Conservation (phyloP, 2,797 vertebrate genomes). For the Melanotaenia boesemani region DNA sequence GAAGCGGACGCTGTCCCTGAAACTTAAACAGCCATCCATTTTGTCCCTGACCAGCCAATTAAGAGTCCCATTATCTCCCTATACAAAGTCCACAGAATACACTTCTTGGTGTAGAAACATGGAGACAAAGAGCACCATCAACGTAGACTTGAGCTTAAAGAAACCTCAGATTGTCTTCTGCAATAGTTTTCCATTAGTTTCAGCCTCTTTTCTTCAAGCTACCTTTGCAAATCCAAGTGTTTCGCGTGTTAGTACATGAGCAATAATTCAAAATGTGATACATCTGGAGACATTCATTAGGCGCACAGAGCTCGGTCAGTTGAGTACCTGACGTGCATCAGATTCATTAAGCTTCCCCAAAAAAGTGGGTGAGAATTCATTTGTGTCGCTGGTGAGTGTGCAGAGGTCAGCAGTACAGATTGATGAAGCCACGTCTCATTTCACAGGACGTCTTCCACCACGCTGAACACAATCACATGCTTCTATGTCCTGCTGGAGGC, state of each 20-base stretch:
- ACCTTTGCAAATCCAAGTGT: slow-evolving; percentile 33
- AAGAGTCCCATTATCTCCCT: slow-evolving; percentile 75
- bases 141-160: slow-evolving; percentile 61
- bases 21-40: slow-evolving; percentile 69
- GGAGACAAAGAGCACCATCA: slow-evolving; percentile 68
- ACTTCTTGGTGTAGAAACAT: slow-evolving; percentile 57
- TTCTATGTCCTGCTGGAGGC: slow-evolving; percentile 28
- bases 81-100: slow-evolving; percentile 74
- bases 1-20: slow-evolving; percentile 62
- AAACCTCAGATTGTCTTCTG: slow-evolving; percentile 41
- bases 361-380: slow-evolving; percentile 48
- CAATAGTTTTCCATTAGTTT: slow-evolving; percentile 50
- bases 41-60: slow-evolving; percentile 74
- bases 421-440: slow-evolving; percentile 77
- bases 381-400: slow-evolving; percentile 34
- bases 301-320: slow-evolving; percentile 30
- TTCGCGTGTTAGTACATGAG: slow-evolving; percentile 27
- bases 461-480: slow-evolving; percentile 71
- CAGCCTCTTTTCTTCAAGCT: slow-evolving; percentile 33
- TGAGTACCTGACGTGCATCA: slow-evolving; percentile 26
- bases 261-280: slow-evolving; percentile 39
- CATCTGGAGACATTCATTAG: slow-evolving; percentile 42
- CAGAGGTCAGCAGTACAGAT: slow-evolving; percentile 71
- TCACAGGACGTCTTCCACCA: slow-evolving; percentile 73
- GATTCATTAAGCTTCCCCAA: slow-evolving; percentile 49